phyloP scores from a whole-genome alignment of 1,140 invertebrate genomes.

The Sinella curviseta region DNA sequence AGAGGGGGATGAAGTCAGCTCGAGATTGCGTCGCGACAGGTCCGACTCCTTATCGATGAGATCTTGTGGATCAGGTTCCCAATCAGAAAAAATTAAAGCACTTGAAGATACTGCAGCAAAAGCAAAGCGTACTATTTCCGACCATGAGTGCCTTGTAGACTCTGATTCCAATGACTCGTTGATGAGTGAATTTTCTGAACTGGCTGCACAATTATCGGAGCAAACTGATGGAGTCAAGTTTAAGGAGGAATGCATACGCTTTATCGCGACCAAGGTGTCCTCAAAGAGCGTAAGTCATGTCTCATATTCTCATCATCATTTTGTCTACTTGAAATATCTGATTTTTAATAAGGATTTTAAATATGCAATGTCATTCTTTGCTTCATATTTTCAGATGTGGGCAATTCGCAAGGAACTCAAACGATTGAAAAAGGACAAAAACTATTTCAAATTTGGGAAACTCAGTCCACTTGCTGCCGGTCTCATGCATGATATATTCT shows the following conservation, averaged over 20 bases:
- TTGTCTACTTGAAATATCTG: background rate
- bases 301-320: no score
- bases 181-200: background rate
- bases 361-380: background rate
- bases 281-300: background rate
- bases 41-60: background rate
- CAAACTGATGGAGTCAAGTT: background rate
- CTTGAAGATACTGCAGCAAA: background rate
- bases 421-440: constrained; percentile 16
- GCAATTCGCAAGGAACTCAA: background rate
- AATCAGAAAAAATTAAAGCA: constrained; percentile 1
- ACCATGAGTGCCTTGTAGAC: background rate
- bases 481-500: constrained; percentile 11
- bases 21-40: background rate
- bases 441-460: constrained; percentile 15
- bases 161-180: constrained; percentile 14
- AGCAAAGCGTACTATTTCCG: background rate
- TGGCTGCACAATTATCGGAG: background rate
- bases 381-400: background rate
- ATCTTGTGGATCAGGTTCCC: constrained; percentile 4
- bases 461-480: constrained; percentile 3
- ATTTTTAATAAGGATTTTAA: background rate
- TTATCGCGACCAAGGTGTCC: background rate
- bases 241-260: constrained; percentile 10
- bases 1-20: background rate